Percentiles rank a stretch among this genome's conserved stretches.
Conservation (phyloP, 1,140 invertebrate species). For the Frieseomelitta varia region DNA sequence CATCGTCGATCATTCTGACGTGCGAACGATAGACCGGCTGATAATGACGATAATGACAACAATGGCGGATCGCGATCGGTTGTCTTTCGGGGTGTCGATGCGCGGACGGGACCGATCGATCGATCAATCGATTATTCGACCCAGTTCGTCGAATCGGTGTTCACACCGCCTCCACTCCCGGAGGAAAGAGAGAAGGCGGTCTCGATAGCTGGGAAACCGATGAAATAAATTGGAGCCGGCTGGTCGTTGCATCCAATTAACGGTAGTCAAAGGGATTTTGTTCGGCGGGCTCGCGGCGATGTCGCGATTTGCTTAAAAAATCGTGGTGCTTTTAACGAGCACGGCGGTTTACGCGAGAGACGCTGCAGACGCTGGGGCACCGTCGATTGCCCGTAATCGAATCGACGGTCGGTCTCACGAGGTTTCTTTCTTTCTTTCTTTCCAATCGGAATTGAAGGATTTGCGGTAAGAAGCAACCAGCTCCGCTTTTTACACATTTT, state of each 20-base stretch:
- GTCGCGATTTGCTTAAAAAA: slow-evolving; percentile 27
- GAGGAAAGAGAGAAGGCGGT: neutral
- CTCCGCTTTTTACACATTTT: too few relatives aligned
- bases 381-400: neutral
- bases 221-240: slow-evolving; percentile 24
- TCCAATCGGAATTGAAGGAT: too few relatives aligned
- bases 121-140: slow-evolving; percentile 7
- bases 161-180: too few relatives aligned
- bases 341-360: neutral
- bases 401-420: neutral
- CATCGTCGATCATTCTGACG: slow-evolving; percentile 49
- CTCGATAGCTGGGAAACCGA: neutral
- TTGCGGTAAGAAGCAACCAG: too few relatives aligned
- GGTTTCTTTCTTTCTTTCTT: too few relatives aligned
- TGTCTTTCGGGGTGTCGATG: slow-evolving; percentile 33
- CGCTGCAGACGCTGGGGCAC: neutral
- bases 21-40: neutral
- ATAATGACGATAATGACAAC: slow-evolving; percentile 33
- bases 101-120: neutral
- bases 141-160: neutral
- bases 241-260: slow-evolving; percentile 37
- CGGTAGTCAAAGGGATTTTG: slow-evolving; percentile 18
- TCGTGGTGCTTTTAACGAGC: neutral
- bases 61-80: slow-evolving; percentile 3
- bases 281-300: too few relatives aligned